Conservation (phyloP, 2,888 invertebrate genomes). For the Anticlea derivata region DNA sequence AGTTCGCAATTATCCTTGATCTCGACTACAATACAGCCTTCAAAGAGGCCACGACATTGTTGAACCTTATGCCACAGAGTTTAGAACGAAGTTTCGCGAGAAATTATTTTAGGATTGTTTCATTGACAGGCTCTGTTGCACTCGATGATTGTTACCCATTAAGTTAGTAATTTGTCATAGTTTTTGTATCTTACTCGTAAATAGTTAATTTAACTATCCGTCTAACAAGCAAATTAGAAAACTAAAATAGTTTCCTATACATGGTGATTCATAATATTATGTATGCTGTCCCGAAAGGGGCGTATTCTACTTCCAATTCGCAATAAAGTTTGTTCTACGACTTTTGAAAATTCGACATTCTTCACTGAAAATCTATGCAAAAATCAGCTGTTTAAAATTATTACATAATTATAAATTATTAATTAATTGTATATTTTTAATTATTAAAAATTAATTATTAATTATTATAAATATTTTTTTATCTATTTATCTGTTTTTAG, state of each 20-base stretch:
- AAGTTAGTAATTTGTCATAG: constrained; percentile 4
- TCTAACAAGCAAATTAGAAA: neutral
- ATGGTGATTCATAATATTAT: no score
- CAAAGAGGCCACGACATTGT: constrained; percentile 7
- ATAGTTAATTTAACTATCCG: neutral
- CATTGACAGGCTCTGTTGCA: constrained; percentile 37
- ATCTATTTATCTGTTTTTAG: no score
- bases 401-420: no score
- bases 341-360: no score
- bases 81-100: neutral
- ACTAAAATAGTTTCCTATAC: neutral
- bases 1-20: constrained; percentile 46
- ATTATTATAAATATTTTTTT: no score
- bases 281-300: no score
- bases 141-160: constrained; percentile 30
- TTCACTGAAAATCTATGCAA: no score
- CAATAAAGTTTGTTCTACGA: no score
- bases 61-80: neutral
- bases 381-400: no score
- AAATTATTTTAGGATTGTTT: constrained; percentile 16
- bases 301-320: no score
- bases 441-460: no score
- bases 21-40: constrained; percentile 39
- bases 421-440: no score
- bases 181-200: constrained; percentile 5